A percentile compares a stretch with the other conserved stretches of the same genome.
Conservation (phyloP, 2,888 invertebrate species). For the Trissonchulus latispiculum region DNA sequence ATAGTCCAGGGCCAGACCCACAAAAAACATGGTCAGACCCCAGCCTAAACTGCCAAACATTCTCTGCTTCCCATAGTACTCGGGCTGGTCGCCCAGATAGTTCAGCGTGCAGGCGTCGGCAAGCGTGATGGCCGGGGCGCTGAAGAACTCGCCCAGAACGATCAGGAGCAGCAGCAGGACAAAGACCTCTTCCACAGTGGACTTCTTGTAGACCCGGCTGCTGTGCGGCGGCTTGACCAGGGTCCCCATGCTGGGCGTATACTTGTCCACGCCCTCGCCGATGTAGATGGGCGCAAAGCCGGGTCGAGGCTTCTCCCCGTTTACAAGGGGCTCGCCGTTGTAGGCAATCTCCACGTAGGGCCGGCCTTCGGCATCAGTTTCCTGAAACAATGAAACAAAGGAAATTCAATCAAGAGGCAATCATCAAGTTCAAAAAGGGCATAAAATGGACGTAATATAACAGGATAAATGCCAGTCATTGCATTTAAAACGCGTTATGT, state of each 20-base stretch:
- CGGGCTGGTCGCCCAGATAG: conserved; percentile 1
- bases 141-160: conserved; percentile 92
- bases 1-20: conserved; percentile 88
- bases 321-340: conserved; percentile 17
- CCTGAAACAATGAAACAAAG: too few species aligned
- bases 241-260: conserved; percentile 32
- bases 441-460: too few species aligned
- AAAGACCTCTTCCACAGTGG: conserved; percentile 89
- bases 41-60: conserved; percentile 97
- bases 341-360: not conserved
- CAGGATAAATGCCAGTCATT: too few species aligned
- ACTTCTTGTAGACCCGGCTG: conserved; percentile 75
- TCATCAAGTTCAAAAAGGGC: too few species aligned
- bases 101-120: conserved; percentile 57
- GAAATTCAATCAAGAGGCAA: too few species aligned
- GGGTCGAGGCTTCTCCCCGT: conserved; percentile 28
- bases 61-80: conserved; percentile 74
- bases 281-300: conserved; percentile 41
- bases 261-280: conserved; percentile 38
- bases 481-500: too few species aligned
- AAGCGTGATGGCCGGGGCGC: conserved; percentile 82
- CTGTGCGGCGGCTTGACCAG: conserved; percentile 61
- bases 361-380: too few species aligned
- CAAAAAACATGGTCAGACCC: conserved; percentile 97
- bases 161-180: conserved; percentile 82